Conservation (phyloP, 1,140 invertebrate species). For the Drosophila nebulosa region DNA sequence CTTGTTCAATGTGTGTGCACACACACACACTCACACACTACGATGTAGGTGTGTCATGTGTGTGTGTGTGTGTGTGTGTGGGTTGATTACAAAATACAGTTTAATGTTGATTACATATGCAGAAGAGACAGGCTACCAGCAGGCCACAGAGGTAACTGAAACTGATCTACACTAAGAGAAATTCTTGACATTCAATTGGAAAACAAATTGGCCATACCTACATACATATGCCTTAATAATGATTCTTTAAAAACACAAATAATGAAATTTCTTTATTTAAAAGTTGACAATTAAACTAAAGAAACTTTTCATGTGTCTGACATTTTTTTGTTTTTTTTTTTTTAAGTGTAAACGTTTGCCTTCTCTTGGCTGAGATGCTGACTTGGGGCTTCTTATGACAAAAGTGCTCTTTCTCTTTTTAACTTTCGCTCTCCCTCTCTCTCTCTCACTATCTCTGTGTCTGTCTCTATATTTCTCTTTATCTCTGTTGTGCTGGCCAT, state of each 20-base stretch:
- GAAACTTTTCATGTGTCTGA: no score
- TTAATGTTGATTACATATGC: slow-evolving; percentile 77
- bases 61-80: slow-evolving; percentile 33
- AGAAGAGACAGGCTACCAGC: slow-evolving; percentile 30
- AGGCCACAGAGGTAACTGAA: slow-evolving; percentile 18
- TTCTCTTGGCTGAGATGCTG: slow-evolving; percentile 31
- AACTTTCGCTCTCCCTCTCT: not conserved
- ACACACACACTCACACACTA: not conserved
- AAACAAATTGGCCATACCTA: no score
- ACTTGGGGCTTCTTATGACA: slow-evolving; percentile 50
- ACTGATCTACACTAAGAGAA: slow-evolving; percentile 5
- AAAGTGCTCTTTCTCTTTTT: slow-evolving; percentile 16
- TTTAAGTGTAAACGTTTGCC: slow-evolving; percentile 5
- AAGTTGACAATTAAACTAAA: no score
- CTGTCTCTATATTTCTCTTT: not conserved
- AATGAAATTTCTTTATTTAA: no score
- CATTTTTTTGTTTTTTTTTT: no score
- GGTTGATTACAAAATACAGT: slow-evolving; percentile 75
- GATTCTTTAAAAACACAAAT: no score
- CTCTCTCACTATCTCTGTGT: not conserved
- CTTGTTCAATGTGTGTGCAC: slow-evolving; percentile 30
- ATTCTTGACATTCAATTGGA: not conserved
- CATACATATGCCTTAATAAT: no score
- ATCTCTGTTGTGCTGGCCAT: not conserved
- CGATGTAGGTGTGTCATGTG: slow-evolving; percentile 6